phyloP scores from a whole-genome alignment of 1,140 invertebrate species.

The Drosophila rhopaloa region DNA sequence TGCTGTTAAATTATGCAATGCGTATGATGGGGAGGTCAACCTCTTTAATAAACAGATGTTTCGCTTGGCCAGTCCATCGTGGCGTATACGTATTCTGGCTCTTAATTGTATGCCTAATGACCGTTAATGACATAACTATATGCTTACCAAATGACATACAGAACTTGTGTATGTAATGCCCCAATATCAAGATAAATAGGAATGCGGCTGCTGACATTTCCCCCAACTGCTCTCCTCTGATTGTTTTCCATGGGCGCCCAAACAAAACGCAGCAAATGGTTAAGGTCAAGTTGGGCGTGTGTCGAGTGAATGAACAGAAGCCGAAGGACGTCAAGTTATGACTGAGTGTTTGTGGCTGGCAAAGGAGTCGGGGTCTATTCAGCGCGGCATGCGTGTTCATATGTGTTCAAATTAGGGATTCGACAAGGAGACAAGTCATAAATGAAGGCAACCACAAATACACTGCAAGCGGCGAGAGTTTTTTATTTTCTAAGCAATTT shows the following conservation, averaged over 20 bases:
- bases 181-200: slow-evolving; percentile 40
- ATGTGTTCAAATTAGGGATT: slow-evolving; percentile 58
- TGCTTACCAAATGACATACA: slow-evolving; percentile 26
- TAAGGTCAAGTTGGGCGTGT: slow-evolving; percentile 64
- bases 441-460: slow-evolving; percentile 37
- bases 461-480: slow-evolving; percentile 25
- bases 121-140: slow-evolving; percentile 50
- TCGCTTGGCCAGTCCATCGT: slow-evolving; percentile 15
- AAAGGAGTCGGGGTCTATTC: slow-evolving; percentile 17
- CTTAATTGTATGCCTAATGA: slow-evolving; percentile 50
- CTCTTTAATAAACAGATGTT: slow-evolving; percentile 51
- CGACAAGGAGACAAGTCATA: slow-evolving; percentile 37
- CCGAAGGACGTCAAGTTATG: slow-evolving; percentile 9
- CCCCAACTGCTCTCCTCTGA: slow-evolving; percentile 2
- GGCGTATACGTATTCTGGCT: slow-evolving; percentile 45
- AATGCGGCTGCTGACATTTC: slow-evolving; percentile 45
- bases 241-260: slow-evolving; percentile 24
- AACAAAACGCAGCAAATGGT: slow-evolving; percentile 59
- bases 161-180: slow-evolving; percentile 2
- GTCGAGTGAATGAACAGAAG: slow-evolving; percentile 11
- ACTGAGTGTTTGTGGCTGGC: slow-evolving; percentile 8
- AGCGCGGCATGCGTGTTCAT: slow-evolving; percentile 54
- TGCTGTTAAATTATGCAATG: slow-evolving; percentile 34
- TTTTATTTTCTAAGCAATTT: not conserved
- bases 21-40: slow-evolving; percentile 7